These are phyloP conservation scores for Allygus modestus DNA, from an alignment of 2,888 invertebrate genomes.

Conservation along the genomic window DNA sequence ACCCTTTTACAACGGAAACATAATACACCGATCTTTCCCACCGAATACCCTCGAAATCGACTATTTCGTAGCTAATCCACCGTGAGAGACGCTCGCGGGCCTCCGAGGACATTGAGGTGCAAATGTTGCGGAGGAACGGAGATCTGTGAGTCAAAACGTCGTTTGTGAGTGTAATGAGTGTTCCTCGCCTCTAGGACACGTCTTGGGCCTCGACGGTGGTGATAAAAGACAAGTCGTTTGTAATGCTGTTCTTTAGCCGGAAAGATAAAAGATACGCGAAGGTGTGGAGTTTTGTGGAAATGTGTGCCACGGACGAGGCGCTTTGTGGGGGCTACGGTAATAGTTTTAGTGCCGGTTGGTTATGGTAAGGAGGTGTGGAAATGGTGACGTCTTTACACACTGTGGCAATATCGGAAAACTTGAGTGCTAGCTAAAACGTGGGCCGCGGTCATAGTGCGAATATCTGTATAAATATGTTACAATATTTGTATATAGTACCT, in stretches of 20 bases:
- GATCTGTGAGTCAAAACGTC: constrained; percentile 25
- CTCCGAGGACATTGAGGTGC: constrained; percentile 37
- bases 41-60: no score
- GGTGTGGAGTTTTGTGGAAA: not conserved
- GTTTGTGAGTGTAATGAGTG: constrained; percentile 38
- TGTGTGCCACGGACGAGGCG: constrained; percentile 10
- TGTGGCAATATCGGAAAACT: no score
- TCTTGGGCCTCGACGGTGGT: not conserved
- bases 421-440: no score
- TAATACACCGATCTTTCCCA: no score
- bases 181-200: constrained; percentile 15
- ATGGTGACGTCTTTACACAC: no score
- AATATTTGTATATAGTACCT: no score
- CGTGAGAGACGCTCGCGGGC: not conserved
- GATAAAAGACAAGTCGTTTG: constrained; percentile 1
- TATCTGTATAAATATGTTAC: no score
- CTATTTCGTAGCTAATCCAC: no score
- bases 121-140: not conserved
- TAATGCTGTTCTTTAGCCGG: not conserved
- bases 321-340: not conserved
- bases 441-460: no score
- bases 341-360: not conserved
- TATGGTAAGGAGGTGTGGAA: not conserved
- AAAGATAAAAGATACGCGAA: constrained; percentile 4
- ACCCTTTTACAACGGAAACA: no score